These are phyloP conservation scores for Copidosoma floridanum DNA, from an alignment of 1,140 invertebrate genomes.

Conservation along the genomic window DNA sequence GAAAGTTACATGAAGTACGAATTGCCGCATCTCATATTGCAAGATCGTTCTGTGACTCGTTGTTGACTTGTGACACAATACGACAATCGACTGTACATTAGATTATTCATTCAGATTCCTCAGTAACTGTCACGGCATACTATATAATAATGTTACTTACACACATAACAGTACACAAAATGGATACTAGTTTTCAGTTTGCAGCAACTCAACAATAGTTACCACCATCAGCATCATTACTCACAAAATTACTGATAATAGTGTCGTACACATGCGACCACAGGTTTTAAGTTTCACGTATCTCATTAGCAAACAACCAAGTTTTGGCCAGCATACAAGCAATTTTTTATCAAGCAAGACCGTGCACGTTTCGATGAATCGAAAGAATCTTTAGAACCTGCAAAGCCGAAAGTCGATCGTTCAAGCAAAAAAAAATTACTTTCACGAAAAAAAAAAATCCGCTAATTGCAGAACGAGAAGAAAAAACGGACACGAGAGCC, in stretches of 20 bases:
- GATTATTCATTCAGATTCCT: constrained; percentile 25
- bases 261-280: not conserved
- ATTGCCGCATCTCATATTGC: constrained; percentile 18
- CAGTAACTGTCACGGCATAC: constrained; percentile 20
- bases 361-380: constrained; percentile 24
- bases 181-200: constrained; percentile 25
- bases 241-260: constrained; percentile 18
- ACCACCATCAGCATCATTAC: no score
- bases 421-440: constrained; percentile 21
- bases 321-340: not conserved
- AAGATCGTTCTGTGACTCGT: constrained; percentile 31
- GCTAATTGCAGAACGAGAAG: constrained; percentile 18
- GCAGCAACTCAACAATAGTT: constrained; percentile 12
- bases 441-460: constrained; percentile 14
- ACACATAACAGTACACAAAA: no score
- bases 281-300: constrained; percentile 25
- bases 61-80: constrained; percentile 27
- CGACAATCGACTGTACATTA: constrained; percentile 26
- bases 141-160: no score
- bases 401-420: constrained; percentile 26
- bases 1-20: constrained; percentile 3
- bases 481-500: constrained; percentile 27
- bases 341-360: constrained; percentile 5
- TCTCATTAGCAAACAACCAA: not conserved
- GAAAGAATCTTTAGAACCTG: constrained; percentile 27